A percentile compares a stretch with the other conserved stretches of the same genome.
These are phyloP conservation scores for Esox niger DNA, from an alignment of 2,113 vertebrate genomes.

Conservation along the genomic window DNA sequence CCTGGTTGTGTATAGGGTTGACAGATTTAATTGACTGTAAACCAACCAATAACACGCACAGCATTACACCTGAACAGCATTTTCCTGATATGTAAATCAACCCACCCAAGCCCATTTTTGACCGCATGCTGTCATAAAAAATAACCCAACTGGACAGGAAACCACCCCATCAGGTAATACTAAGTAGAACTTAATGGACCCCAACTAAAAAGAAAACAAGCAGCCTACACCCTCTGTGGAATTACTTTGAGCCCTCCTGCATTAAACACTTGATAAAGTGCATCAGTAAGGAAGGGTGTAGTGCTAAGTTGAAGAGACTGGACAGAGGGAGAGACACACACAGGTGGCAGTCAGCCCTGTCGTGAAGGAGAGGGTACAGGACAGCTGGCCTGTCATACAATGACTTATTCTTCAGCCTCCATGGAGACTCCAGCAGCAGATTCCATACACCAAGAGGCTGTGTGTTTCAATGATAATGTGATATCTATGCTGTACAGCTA, in stretches of 20 bases:
- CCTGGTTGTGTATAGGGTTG: too few relatives aligned
- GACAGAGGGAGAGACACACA: constrained; percentile 32
- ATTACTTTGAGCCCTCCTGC: neutral
- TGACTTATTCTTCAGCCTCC: constrained; percentile 56
- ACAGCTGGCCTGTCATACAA: constrained; percentile 67
- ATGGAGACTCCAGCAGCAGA: constrained; percentile 7
- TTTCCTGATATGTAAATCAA: too few relatives aligned
- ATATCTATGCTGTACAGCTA: neutral
- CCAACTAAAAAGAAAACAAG: too few relatives aligned
- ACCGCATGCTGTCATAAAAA: too few relatives aligned
- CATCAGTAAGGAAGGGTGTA: neutral
- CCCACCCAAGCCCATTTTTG: too few relatives aligned
- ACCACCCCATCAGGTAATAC: too few relatives aligned
- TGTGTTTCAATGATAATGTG: neutral
- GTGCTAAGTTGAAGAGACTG: constrained; percentile 32
- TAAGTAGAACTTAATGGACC: too few relatives aligned
- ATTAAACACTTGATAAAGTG: neutral
- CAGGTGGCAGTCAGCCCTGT: constrained; percentile 51
- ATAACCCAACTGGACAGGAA: too few relatives aligned
- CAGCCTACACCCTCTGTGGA: too few relatives aligned
- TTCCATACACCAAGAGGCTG: constrained; percentile 19
- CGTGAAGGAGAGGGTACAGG: constrained; percentile 45
- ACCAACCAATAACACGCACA: too few relatives aligned
- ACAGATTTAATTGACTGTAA: too few relatives aligned
- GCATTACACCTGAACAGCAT: too few relatives aligned